These are phyloP conservation scores for Drosophila littoralis DNA, from an alignment of 1,140 invertebrate genomes.

Conservation along the genomic window DNA sequence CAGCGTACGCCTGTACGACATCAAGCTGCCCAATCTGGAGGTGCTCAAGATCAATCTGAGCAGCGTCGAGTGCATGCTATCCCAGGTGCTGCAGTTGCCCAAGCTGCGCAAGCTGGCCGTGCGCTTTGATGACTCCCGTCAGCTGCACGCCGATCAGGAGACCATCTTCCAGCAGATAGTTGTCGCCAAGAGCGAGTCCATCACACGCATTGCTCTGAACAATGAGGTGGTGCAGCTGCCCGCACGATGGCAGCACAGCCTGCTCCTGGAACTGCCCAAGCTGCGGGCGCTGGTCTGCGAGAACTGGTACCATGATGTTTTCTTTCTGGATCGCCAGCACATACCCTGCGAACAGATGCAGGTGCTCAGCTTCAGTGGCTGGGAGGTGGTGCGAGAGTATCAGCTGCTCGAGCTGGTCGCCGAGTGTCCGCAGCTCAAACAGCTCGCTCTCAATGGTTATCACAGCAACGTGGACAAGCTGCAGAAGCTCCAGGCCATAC, in stretches of 20 bases:
- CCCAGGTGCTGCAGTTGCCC: slow-evolving; percentile 61
- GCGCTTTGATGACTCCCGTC: slow-evolving; percentile 64
- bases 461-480: slow-evolving; percentile 61
- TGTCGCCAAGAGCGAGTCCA: slow-evolving; percentile 65
- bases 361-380: slow-evolving; percentile 66
- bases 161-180: slow-evolving; percentile 73
- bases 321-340: slow-evolving; percentile 63
- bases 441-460: slow-evolving; percentile 57
- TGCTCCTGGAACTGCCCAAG: slow-evolving; percentile 65
- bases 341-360: slow-evolving; percentile 70
- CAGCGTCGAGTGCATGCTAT: slow-evolving; percentile 56
- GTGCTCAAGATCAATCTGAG: slow-evolving; percentile 70
- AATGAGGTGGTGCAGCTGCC: slow-evolving; percentile 73
- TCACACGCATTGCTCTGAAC: slow-evolving; percentile 64
- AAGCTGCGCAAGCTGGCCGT: slow-evolving; percentile 60
- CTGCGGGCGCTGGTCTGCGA: slow-evolving; percentile 57
- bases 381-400: slow-evolving; percentile 58
- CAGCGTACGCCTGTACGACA: slow-evolving; percentile 47
- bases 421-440: slow-evolving; percentile 52
- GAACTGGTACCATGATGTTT: slow-evolving; percentile 68
- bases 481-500: slow-evolving; percentile 51
- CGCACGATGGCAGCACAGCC: slow-evolving; percentile 55
- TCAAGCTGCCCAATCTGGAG: slow-evolving; percentile 66
- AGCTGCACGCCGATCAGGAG: slow-evolving; percentile 62
- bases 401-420: slow-evolving; percentile 58